These are phyloP conservation scores for Chymomyza amoena DNA, from an alignment of 2,888 invertebrate species.

Conservation along the genomic window DNA sequence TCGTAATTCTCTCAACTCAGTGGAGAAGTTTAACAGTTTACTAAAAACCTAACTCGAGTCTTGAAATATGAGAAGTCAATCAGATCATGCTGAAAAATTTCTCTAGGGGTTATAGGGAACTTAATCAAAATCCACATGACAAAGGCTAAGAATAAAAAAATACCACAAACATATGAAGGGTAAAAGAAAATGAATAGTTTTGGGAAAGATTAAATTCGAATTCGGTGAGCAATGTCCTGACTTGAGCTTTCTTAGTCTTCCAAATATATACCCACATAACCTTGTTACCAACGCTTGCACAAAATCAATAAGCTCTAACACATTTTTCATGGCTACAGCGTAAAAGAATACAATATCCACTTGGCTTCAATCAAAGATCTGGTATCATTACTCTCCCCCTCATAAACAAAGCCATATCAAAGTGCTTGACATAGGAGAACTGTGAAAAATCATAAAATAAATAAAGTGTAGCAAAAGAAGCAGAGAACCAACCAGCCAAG, in stretches of 20 bases:
- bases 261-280: background rate
- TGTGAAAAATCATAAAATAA: slow-evolving; percentile 1
- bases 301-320: background rate
- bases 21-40: no score
- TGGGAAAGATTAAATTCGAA: no score
- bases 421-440: background rate
- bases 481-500: slow-evolving; percentile 36
- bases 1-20: no score
- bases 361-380: background rate
- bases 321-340: background rate
- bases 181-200: no score
- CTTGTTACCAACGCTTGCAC: background rate
- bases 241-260: background rate
- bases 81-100: no score
- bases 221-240: no score
- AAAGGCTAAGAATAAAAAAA: no score
- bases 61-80: no score
- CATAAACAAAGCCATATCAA: background rate
- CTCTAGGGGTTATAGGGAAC: no score
- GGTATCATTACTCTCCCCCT: background rate
- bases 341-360: background rate
- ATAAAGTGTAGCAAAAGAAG: background rate
- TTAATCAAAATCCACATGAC: no score
- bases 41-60: no score
- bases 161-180: no score